Conservation (phyloP, 37 sponge, comb jelly and placozoan species). For the Amphimedon queenslandica region DNA sequence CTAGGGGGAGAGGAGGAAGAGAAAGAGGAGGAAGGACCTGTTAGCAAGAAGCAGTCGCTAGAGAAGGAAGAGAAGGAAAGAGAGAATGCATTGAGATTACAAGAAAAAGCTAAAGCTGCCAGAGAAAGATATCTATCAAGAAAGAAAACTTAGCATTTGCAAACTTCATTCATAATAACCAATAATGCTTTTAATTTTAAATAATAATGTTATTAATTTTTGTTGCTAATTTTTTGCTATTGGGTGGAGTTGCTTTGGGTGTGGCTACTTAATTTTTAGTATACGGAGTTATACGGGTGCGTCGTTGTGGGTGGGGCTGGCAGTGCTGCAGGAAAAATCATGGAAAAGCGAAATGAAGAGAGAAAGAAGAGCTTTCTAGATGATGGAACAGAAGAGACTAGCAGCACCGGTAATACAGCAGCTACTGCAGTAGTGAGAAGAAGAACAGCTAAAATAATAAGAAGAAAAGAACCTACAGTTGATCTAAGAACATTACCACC, state of each 20-base stretch:
- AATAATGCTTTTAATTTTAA: background rate
- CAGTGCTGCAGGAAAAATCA: no score
- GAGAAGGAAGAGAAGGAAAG: background rate
- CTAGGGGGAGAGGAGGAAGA: constrained; percentile 6
- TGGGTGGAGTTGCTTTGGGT: no score
- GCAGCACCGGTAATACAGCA: no score
- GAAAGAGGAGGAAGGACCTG: background rate
- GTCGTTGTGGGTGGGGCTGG: no score
- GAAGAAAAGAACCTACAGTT: constrained; percentile 39
- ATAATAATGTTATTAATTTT: background rate
- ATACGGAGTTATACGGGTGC: no score
- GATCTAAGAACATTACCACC: constrained; percentile 6
- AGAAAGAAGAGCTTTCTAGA: no score
- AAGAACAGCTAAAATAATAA: constrained; percentile 11
- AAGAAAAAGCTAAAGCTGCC: constrained; percentile 48
- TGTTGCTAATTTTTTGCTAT: no score
- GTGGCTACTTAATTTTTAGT: no score
- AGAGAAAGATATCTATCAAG: constrained; percentile 70
- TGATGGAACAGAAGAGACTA: no score
- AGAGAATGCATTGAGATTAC: constrained; percentile 2
- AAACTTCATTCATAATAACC: background rate
- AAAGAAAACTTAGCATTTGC: constrained; percentile 19
- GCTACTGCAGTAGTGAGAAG: background rate
- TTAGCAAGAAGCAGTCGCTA: background rate
- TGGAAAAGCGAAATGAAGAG: no score